Conservation (phyloP, 2,888 invertebrate genomes). For the Rhogogaster chlorosoma region DNA sequence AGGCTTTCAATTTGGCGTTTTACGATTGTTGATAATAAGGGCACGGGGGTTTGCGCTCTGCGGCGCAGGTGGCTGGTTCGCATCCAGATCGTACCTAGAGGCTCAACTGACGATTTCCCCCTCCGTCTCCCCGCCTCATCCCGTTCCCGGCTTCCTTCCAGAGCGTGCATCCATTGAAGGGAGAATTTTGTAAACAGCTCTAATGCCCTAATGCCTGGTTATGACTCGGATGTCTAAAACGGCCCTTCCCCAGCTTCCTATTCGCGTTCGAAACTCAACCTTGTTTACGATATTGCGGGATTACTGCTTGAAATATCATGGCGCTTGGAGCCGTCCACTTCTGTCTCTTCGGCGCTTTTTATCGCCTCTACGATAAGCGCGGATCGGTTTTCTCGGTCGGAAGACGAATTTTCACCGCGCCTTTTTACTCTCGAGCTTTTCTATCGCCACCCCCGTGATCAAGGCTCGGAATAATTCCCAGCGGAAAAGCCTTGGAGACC, state of each 20-base stretch:
- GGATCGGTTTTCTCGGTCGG: background rate
- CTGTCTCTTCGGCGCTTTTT: background rate
- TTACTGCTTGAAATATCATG: constrained; percentile 75
- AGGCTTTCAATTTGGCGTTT: constrained; percentile 76
- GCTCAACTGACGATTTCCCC: constrained; percentile 63
- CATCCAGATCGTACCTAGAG: constrained; percentile 58
- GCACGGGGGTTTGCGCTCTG: constrained; percentile 60
- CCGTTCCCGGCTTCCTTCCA: background rate
- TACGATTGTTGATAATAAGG: constrained; percentile 78
- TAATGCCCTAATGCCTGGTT: constrained; percentile 77
- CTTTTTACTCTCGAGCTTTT: background rate
- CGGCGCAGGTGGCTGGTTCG: constrained; percentile 73
- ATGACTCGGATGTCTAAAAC: constrained; percentile 68
- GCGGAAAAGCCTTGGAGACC: constrained; percentile 63
- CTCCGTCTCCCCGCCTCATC: background rate
- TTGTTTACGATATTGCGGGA: constrained; percentile 78
- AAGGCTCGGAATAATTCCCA: constrained; percentile 66
- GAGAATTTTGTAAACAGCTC: constrained; percentile 76
- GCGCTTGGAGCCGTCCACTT: constrained; percentile 71
- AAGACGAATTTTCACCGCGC: background rate
- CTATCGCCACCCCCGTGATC: background rate
- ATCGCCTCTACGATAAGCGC: background rate
- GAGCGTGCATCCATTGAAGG: constrained; percentile 14
- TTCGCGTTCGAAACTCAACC: constrained; percentile 28
- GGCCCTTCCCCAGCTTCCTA: constrained; percentile 57